phyloP scores from a whole-genome alignment of 2,113 vertebrate genomes.

The Tachuris rubrigastra region DNA sequence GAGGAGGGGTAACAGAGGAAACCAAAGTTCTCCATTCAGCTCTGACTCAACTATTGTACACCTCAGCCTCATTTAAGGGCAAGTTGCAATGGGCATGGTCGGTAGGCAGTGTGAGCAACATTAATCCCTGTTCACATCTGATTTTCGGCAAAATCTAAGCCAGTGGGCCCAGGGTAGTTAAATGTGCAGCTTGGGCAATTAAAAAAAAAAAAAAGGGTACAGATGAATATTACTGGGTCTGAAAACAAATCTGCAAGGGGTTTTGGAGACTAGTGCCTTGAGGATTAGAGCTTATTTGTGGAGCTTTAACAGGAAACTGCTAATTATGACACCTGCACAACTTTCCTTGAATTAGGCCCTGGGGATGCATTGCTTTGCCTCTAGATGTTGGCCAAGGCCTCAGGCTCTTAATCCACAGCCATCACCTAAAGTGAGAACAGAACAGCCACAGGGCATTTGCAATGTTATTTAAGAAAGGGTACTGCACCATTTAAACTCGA shows the following conservation, averaged over 20 bases:
- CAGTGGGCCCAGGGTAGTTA: conserved; percentile 45
- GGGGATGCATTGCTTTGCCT: conserved; percentile 43
- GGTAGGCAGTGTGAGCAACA: neutral
- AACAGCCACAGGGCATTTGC: conserved; percentile 14
- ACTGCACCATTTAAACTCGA: neutral
- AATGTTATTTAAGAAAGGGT: conserved; percentile 7
- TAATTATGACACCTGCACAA: conserved; percentile 75
- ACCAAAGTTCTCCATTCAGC: neutral
- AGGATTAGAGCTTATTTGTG: conserved; percentile 68
- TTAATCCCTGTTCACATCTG: conserved; percentile 34
- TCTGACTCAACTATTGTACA: conserved; percentile 12
- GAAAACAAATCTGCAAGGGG: conserved; percentile 64
- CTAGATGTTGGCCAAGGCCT: conserved; percentile 47
- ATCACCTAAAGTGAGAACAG: neutral
- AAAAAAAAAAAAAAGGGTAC: conserved; percentile 31
- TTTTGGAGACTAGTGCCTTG: conserved; percentile 58
- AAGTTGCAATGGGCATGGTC: neutral
- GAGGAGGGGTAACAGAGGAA: conserved; percentile 39
- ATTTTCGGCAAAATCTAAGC: conserved; percentile 40
- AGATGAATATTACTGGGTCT: conserved; percentile 66
- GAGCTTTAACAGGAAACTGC: conserved; percentile 69
- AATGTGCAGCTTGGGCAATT: conserved; percentile 62
- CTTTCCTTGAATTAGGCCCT: conserved; percentile 51
- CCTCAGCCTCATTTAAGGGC: neutral
- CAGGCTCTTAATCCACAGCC: neutral